Conservation (phyloP, 2,888 invertebrate species). For the Zaprionus bogoriensis region DNA sequence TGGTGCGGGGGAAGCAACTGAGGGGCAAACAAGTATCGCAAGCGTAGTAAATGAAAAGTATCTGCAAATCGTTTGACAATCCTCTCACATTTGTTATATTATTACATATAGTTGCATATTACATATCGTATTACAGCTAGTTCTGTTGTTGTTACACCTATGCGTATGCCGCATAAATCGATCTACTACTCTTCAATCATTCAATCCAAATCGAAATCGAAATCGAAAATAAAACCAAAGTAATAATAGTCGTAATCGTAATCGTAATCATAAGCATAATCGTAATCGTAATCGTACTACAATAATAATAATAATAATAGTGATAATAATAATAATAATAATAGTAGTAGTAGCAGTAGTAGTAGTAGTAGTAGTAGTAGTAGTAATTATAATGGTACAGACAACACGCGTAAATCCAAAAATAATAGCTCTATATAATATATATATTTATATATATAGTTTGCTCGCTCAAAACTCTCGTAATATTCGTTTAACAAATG, state of each 20-base stretch:
- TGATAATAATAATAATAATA: background rate
- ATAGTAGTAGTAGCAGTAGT: slow-evolving; percentile 2
- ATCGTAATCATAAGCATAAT: slow-evolving; percentile 8
- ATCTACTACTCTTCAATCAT: slow-evolving; percentile 26
- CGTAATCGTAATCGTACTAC: slow-evolving; percentile 27
- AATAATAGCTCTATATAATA: slow-evolving; percentile 16
- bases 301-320: background rate
- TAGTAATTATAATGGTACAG: slow-evolving; percentile 24
- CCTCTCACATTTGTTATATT: slow-evolving; percentile 58
- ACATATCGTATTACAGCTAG: slow-evolving; percentile 38
- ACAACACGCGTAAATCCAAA: slow-evolving; percentile 30
- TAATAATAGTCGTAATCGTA: background rate
- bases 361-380: slow-evolving; percentile 20
- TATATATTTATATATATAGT: slow-evolving; percentile 6
- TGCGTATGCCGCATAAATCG: slow-evolving; percentile 22
- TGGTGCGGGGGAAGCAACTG: no score
- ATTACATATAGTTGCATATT: slow-evolving; percentile 29
- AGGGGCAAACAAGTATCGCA: slow-evolving; percentile 5
- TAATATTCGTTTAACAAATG: slow-evolving; percentile 60
- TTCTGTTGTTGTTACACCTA: slow-evolving; percentile 15
- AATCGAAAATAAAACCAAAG: slow-evolving; percentile 1
- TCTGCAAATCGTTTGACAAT: slow-evolving; percentile 47
- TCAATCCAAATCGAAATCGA: slow-evolving; percentile 5
- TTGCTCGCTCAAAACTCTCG: slow-evolving; percentile 44
- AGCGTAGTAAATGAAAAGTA: slow-evolving; percentile 19